These are phyloP conservation scores for Pipistrellus pygmaeus DNA, from an alignment of 2,797 vertebrate genomes.

Conservation along the genomic window DNA sequence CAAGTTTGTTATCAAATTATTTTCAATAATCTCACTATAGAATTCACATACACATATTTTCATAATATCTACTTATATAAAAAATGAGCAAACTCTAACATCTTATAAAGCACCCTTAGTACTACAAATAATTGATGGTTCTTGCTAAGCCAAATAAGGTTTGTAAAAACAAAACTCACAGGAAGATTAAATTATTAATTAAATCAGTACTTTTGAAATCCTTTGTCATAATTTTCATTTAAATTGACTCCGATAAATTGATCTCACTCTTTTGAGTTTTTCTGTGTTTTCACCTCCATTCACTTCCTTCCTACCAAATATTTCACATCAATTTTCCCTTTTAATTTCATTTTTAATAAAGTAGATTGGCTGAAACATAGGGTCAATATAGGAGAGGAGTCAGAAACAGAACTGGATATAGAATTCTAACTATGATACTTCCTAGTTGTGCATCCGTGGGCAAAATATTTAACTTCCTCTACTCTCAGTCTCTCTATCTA, in stretches of 20 bases:
- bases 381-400: neutral
- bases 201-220: conserved; percentile 16
- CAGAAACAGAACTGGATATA: neutral
- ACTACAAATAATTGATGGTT: neutral
- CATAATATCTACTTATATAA: neutral
- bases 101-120: neutral
- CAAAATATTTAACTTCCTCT: neutral
- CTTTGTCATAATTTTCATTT: conserved; percentile 52
- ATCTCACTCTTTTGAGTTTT: conserved; percentile 40
- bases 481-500: neutral
- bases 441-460: neutral
- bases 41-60: neutral
- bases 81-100: conserved; percentile 34
- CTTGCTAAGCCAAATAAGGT: neutral
- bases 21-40: conserved; percentile 28
- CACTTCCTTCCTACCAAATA: conserved; percentile 13
- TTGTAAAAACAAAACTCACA: conserved; percentile 34
- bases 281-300: neutral
- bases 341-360: conserved; percentile 48
- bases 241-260: neutral
- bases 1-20: neutral
- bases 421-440: neutral
- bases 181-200: conserved; percentile 38
- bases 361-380: neutral
- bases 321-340: neutral